Base-by-base conservation (phyloP, 1,140 invertebrate species). In the Parapsyche elsis region DNA sequence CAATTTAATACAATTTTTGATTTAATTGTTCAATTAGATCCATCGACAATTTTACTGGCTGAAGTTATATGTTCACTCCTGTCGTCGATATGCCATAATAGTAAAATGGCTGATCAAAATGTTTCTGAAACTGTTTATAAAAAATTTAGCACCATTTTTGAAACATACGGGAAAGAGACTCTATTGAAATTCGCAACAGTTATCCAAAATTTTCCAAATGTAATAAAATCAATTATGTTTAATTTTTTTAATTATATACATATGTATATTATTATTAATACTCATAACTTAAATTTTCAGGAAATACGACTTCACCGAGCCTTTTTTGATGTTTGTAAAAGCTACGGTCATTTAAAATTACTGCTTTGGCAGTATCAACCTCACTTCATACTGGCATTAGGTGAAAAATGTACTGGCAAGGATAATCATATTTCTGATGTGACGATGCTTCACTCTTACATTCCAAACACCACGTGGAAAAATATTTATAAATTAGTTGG, bases 91-190 rank as follows among this genome's bases (percentile, higher is more conserved):
- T 71, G 76, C 16, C 21, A 83, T 30, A 16, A 83, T 53, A 80
- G 45, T 30, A 83, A 79, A 57, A 79, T 80, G 57, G 81, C 79
- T 0, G 81, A 83, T 73, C 76, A 83, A 7, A 64, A 53, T 21
- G 44, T 83, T 5, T 71, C 81, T 7, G 74, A 80, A 49, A 64
- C 23, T 19, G 30, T 83, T 71, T 83, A 84, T 26, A 84, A 84
- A 67, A 83, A 86, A 73, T 87, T 86, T 83, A 83, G 85, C 73
- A 84, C 85, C 59, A 84, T 84, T 45, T 86, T 85, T 79, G 79
- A 80, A 59, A 82, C 83, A 9, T 87, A 74, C 44, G 79, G 76
- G 5, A 70, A 46, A 14, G 59, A 83, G 23, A 21, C 67, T 49
- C 57, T 83, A 5, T 38, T 30, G 14, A 79, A 80, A 46, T 80